These are phyloP conservation scores for Hemaris fuciformis DNA, from an alignment of 2,888 invertebrate genomes.

Conservation along the genomic window DNA sequence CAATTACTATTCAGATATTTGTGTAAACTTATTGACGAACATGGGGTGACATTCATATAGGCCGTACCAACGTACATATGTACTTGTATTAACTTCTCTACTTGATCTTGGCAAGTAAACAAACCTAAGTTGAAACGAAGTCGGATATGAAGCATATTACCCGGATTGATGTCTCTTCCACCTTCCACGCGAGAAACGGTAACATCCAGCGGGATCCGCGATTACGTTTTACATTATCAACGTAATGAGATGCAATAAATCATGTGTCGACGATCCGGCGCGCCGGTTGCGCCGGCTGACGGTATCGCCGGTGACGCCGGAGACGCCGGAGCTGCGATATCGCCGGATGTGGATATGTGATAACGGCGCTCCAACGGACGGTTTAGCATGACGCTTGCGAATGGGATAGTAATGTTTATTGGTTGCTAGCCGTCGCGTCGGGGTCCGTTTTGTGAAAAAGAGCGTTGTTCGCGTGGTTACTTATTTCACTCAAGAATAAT, in stretches of 20 bases:
- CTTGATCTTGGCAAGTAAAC: too few species aligned
- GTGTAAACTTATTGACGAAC: too few species aligned
- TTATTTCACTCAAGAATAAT: too few species aligned
- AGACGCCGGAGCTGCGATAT: slow-evolving; percentile 31
- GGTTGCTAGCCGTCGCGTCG: background rate
- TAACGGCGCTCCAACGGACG: slow-evolving; percentile 46
- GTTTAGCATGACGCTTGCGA: slow-evolving; percentile 11
- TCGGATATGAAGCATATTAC: too few species aligned
- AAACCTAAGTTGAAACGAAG: too few species aligned
- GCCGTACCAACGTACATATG: too few species aligned
- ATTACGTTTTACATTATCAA: slow-evolving; percentile 49
- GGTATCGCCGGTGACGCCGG: slow-evolving; percentile 15
- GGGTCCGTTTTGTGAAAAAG: background rate
- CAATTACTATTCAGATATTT: too few species aligned
- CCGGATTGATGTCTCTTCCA: background rate
- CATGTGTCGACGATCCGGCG: slow-evolving; percentile 28
- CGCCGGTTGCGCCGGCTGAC: background rate
- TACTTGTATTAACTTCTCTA: too few species aligned
- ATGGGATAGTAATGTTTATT: background rate
- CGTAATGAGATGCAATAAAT: slow-evolving; percentile 60
- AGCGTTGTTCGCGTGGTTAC: too few species aligned
- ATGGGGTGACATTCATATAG: too few species aligned
- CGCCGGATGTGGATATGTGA: slow-evolving; percentile 64
- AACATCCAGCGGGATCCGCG: slow-evolving; percentile 32
- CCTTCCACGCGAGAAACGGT: background rate